These are phyloP conservation scores for Drosophila tanythrix DNA, from an alignment of 2,888 invertebrate species.

Conservation along the genomic window DNA sequence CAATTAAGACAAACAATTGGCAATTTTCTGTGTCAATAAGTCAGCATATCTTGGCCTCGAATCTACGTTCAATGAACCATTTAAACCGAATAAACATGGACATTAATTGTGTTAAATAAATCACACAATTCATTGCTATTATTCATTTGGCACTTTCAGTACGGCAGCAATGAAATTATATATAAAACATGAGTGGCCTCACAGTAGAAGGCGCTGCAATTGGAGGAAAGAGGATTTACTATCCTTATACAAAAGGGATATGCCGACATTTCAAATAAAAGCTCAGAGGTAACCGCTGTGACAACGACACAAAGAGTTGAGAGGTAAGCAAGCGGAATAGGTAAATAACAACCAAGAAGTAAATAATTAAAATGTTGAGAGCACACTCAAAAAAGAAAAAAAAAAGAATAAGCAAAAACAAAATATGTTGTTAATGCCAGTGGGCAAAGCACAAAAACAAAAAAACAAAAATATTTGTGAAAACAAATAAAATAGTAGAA, in stretches of 20 bases:
- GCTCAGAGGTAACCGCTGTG: conserved; percentile 19
- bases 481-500: conserved; percentile 47
- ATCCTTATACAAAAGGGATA: not conserved
- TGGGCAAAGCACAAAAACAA: conserved; percentile 22
- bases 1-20: conserved; percentile 54
- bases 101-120: conserved; percentile 62
- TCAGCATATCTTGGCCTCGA: conserved; percentile 55
- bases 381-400: conserved; percentile 8
- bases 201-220: not conserved
- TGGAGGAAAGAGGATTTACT: not conserved
- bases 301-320: conserved; percentile 4
- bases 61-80: conserved; percentile 42
- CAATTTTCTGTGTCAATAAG: conserved; percentile 62
- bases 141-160: conserved; percentile 15
- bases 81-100: conserved; percentile 43
- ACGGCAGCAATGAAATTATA: conserved; percentile 4
- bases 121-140: conserved; percentile 50
- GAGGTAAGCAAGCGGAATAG: conserved; percentile 36
- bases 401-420: conserved; percentile 11
- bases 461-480: conserved; percentile 30
- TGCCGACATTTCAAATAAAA: not conserved
- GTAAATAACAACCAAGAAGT: conserved; percentile 48
- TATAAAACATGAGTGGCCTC: not conserved
- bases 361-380: conserved; percentile 55
- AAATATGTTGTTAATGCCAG: conserved; percentile 42